Evolutionary conservation across 1,140 invertebrate species (phyloP), one percentile per base, ranked within the genome.

Genomic region (Nephila pilipes): DNA sequence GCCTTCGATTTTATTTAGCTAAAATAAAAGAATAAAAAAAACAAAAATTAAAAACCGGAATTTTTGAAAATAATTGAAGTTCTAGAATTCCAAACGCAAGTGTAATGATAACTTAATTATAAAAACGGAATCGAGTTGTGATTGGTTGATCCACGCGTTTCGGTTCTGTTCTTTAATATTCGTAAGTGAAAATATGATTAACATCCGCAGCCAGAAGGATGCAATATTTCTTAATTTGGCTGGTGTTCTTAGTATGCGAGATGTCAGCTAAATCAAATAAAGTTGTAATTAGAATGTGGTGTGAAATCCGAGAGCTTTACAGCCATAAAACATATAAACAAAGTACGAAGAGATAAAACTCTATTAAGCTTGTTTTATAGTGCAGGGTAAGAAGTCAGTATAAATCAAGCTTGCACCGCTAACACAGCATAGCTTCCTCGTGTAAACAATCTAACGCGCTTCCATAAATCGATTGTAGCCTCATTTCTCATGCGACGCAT

Each of bases 161-260:
- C 12, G 10, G 75, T 75, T 79, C 46, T 69, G 63, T 90, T 87
- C 91, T 93, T 93, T 93, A 93, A 93, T 93, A 93, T 93, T 87
- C 91, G 91, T 93, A 93, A 93, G 91, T 93, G 91, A 93, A 93
- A 93, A 87, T 93, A 87, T 93, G 91, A 93, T 93, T 93, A 93
- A 93, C 46, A 22, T 80, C 14, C 18, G 16, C 32, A 29, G 38
- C 83, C 85, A 80, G 83, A 65, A 87, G 85, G 46, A 57, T 57
- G 65, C n/a, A 20, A 93, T 93, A 87, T 85, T 80, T 93, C 91
- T 93, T 79, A 29, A 93, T 93, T 93, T 93, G 83, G 91, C 65
- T 25, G 57, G 36, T 46, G 80, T 60, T 65, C 58, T 85, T 60
- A 32, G 57, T 38, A n/a, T 38, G 83, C 29, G 58, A 32, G 25